Conservation (phyloP, 2,888 invertebrate genomes). For the Creontiades dilutus region DNA sequence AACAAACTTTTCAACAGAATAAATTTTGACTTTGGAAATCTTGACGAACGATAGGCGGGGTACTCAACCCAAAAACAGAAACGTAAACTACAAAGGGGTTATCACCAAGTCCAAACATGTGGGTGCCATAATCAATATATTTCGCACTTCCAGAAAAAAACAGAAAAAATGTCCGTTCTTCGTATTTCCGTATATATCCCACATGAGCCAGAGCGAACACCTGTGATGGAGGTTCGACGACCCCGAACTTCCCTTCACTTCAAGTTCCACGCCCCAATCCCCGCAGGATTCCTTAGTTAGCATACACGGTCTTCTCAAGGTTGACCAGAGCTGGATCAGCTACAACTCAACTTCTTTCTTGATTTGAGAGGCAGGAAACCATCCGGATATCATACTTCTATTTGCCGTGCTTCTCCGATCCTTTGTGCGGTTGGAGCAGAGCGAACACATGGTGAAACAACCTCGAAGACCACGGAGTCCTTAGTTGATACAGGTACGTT, state of each 20-base stretch:
- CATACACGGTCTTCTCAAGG: conserved; percentile 64
- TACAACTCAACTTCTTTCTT: conserved; percentile 38
- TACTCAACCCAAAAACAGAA: background rate
- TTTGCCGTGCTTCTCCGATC: background rate
- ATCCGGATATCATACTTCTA: conserved; percentile 22
- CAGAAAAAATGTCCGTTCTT: conserved; percentile 31
- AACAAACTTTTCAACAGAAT: too few relatives aligned
- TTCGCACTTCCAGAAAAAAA: background rate
- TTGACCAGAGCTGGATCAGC: conserved; percentile 37
- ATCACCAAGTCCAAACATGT: background rate
- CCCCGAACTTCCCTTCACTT: conserved; percentile 55
- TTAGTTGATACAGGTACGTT: too few relatives aligned
- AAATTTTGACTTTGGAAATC: too few relatives aligned
- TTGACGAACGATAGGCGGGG: too few relatives aligned
- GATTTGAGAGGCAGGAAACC: conserved; percentile 37
- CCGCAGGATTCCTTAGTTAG: conserved; percentile 57
- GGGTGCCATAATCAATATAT: background rate
- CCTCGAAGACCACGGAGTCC: too few relatives aligned
- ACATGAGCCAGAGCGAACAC: conserved; percentile 37
- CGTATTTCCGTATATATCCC: conserved; percentile 31
- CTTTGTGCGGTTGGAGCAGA: background rate
- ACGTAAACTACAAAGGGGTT: background rate
- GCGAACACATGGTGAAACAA: background rate
- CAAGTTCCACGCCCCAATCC: conserved; percentile 48
- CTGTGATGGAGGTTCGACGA: conserved; percentile 54